Evolutionary conservation across 2,797 vertebrate genomes (phyloP).

Genomic region (Enoplosus armatus): DNA sequence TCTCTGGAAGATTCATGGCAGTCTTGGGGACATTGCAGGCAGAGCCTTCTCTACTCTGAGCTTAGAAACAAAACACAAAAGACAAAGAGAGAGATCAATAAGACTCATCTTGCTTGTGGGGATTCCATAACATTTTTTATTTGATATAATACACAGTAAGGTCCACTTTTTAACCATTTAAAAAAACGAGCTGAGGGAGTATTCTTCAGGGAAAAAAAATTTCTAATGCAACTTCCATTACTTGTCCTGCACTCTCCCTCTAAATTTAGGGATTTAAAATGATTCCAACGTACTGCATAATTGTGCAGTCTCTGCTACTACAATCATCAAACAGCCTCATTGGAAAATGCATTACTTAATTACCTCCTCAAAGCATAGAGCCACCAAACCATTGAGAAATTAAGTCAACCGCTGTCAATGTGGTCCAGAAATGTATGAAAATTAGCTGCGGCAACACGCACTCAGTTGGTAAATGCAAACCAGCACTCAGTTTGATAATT

Average conservation of each 20-base stretch:
- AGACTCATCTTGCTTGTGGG: slow-evolving; percentile 22
- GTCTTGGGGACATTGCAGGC: slow-evolving; percentile 45
- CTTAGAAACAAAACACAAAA: slow-evolving; percentile 44
- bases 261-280: slow-evolving; percentile 44
- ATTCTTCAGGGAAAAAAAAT: background rate
- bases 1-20: slow-evolving; percentile 67
- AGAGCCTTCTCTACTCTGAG: slow-evolving; percentile 27
- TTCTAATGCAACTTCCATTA: slow-evolving; percentile 33
- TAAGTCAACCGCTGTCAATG: slow-evolving; percentile 32
- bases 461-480: background rate
- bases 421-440: slow-evolving; percentile 37
- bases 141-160: background rate
- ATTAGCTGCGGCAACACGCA: slow-evolving; percentile 18
- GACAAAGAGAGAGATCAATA: slow-evolving; percentile 43
- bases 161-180: slow-evolving; percentile 27
- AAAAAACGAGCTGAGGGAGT: background rate
- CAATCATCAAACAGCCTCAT: slow-evolving; percentile 44
- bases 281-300: slow-evolving; percentile 22
- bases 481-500: too few species aligned
- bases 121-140: slow-evolving; percentile 37
- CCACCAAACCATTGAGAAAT: slow-evolving; percentile 44
- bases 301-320: slow-evolving; percentile 28
- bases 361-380: slow-evolving; percentile 42
- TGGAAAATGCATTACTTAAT: slow-evolving; percentile 43
- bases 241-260: slow-evolving; percentile 2